Conservation (phyloP, 2,113 vertebrate species). For the Sander vitreus region DNA sequence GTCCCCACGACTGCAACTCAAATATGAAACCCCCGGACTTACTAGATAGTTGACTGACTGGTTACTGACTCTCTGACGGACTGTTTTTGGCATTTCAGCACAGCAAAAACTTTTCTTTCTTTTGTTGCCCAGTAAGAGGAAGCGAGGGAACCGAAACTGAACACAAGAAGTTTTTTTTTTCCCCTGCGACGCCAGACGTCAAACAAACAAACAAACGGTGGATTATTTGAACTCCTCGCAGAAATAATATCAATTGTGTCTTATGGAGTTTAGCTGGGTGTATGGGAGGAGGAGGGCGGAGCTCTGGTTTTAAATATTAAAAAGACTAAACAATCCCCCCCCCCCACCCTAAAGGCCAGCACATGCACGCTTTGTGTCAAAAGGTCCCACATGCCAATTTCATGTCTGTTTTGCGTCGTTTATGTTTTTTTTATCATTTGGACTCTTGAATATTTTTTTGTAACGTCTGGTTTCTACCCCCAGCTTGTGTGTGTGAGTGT, state of each 20-base stretch:
- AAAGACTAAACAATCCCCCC: neutral
- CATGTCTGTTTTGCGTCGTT: constrained; percentile 69
- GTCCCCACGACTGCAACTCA: constrained; percentile 41
- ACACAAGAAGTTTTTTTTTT: neutral
- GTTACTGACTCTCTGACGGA: neutral
- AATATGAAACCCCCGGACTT: neutral
- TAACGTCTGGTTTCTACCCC: constrained; percentile 50
- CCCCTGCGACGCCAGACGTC: neutral
- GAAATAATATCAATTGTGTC: constrained; percentile 55
- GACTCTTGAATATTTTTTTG: constrained; percentile 72
- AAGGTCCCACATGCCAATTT: constrained; percentile 86
- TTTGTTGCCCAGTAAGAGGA: neutral
- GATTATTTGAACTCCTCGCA: constrained; percentile 67
- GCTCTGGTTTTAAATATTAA: constrained; percentile 8
- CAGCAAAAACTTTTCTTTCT: constrained; percentile 25
- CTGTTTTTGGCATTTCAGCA: constrained; percentile 10
- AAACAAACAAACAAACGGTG: constrained; percentile 52
- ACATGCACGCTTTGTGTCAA: constrained; percentile 74
- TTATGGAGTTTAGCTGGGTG: neutral
- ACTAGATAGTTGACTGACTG: neutral
- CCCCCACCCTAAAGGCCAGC: constrained; percentile 52
- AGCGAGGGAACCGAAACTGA: neutral
- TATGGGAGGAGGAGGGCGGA: too few species aligned
- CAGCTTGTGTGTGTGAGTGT: constrained; percentile 27
- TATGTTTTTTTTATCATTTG: constrained; percentile 75